These are phyloP conservation scores for Netelia melanura DNA, from an alignment of 2,888 invertebrate genomes.

Conservation along the genomic window DNA sequence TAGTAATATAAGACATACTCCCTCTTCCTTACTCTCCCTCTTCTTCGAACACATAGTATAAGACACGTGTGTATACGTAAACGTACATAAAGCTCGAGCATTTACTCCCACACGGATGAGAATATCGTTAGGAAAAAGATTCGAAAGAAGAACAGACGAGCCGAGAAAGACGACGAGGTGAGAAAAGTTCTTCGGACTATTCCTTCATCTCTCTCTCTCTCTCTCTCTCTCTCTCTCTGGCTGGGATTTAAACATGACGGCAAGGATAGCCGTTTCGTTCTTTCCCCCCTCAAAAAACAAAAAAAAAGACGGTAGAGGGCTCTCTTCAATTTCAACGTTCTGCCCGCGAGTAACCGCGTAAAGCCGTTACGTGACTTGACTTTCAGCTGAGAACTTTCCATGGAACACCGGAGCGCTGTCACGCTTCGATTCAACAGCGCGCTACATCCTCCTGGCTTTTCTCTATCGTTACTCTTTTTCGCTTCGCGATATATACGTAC, in stretches of 20 bases:
- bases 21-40: too few relatives aligned
- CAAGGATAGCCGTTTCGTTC: slow-evolving; percentile 6
- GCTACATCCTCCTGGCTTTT: slow-evolving; percentile 33
- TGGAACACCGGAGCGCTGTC: slow-evolving; percentile 53
- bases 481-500: slow-evolving; percentile 2
- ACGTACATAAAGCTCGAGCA: not conserved
- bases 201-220: not conserved
- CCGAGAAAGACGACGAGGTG: not conserved
- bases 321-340: slow-evolving; percentile 64
- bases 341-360: slow-evolving; percentile 58
- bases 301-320: slow-evolving; percentile 12
- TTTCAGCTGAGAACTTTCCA: slow-evolving; percentile 44
- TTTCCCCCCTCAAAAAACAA: slow-evolving; percentile 18
- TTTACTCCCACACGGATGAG: not conserved
- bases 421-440: slow-evolving; percentile 63
- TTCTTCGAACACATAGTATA: too few relatives aligned
- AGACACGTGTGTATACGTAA: not conserved
- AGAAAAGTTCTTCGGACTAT: slow-evolving; percentile 17
- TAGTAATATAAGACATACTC: not conserved
- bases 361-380: slow-evolving; percentile 64
- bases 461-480: slow-evolving; percentile 31
- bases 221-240: slow-evolving; percentile 16
- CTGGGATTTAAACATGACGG: slow-evolving; percentile 17
- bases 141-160: not conserved
- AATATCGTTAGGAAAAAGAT: not conserved